Evolutionary conservation across 64 coral and sea anemone genomes (phyloP).

Genomic region (Stylophora pistillata): DNA sequence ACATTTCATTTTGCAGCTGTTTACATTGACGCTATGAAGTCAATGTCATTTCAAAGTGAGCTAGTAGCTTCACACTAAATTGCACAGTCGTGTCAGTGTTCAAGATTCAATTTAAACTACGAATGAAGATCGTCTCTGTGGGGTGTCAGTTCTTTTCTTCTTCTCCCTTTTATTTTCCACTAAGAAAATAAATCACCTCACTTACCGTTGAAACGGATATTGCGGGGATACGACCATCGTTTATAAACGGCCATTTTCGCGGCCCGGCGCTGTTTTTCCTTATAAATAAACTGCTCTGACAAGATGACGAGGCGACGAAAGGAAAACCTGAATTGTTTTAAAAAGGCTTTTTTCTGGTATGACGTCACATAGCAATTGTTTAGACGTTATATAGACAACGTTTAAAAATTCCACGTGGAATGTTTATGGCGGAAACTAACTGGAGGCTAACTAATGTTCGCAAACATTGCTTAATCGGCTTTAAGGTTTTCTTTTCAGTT

Average conservation of each 20-base stretch:
- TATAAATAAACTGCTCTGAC: background rate
- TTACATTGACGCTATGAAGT: too few species aligned
- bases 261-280: background rate
- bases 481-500: too few species aligned
- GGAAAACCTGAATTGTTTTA: slow-evolving; percentile 5
- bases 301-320: background rate
- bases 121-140: background rate
- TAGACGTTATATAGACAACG: background rate
- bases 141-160: background rate
- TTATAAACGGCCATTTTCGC: background rate
- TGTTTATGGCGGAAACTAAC: background rate
- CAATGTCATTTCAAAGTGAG: too few species aligned
- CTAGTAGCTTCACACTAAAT: background rate
- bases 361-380: background rate
- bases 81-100: background rate
- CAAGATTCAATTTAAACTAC: too few species aligned
- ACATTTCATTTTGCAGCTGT: background rate
- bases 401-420: background rate
- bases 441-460: background rate
- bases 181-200: background rate
- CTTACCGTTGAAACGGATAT: slow-evolving; percentile 34
- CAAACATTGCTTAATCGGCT: too few species aligned
- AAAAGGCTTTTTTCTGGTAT: background rate
- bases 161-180: background rate
- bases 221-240: slow-evolving; percentile 2